A percentile compares a stretch with the other conserved stretches of the same genome.
Evolutionary conservation across 2,113 vertebrate species (phyloP).

Genomic region (Lampris incognitus): DNA sequence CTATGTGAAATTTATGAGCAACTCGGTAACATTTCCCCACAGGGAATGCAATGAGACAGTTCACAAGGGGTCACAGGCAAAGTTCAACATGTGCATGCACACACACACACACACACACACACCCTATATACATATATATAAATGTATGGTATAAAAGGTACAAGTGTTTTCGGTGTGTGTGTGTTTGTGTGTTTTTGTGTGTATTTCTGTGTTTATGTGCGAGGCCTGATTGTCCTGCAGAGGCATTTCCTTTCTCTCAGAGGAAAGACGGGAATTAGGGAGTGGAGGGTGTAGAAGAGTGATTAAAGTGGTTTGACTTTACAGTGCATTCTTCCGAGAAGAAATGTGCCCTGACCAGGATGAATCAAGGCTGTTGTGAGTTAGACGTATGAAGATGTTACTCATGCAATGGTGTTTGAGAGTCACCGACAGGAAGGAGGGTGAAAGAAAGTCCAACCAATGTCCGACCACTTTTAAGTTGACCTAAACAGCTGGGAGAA

Average conservation of each 20-base stretch:
- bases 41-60: slow-evolving; percentile 48
- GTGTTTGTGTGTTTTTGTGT: slow-evolving; percentile 11
- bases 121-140: background rate
- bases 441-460: slow-evolving; percentile 7
- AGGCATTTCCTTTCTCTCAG: slow-evolving; percentile 58
- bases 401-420: background rate
- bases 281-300: background rate
- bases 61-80: slow-evolving; percentile 34
- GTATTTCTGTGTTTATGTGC: background rate
- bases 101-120: background rate
- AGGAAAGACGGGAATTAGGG: background rate
- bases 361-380: background rate
- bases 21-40: slow-evolving; percentile 43
- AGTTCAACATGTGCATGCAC: background rate
- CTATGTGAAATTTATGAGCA: slow-evolving; percentile 52
- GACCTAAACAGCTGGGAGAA: slow-evolving; percentile 8
- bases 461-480: slow-evolving; percentile 7
- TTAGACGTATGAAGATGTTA: background rate
- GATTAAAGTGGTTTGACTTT: background rate
- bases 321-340: background rate
- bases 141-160: background rate
- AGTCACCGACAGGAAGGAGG: background rate
- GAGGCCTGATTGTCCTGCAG: background rate
- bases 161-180: slow-evolving; percentile 24
- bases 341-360: background rate